A percentile compares a stretch with the other conserved stretches of the same genome.
Evolutionary conservation across 1,140 invertebrate genomes (phyloP).

Genomic region (Scaptomyza graminum): DNA sequence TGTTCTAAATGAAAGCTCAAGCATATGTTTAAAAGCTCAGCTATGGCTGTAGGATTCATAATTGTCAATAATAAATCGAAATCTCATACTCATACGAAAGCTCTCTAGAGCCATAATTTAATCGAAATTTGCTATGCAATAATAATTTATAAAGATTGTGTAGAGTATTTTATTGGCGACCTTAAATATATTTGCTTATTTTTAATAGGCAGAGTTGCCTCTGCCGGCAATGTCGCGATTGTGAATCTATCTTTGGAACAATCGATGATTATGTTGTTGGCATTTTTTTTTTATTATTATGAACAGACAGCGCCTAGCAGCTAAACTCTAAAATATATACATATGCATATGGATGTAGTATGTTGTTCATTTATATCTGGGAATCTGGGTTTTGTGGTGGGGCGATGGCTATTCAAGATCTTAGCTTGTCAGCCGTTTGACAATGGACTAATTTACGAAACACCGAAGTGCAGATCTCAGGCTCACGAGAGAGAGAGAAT

Average conservation of each 20-base stretch:
- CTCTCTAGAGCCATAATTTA: no score
- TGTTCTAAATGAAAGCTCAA: no score
- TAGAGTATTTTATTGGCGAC: constrained; percentile 33
- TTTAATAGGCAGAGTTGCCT: constrained; percentile 72
- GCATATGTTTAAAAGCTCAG: no score
- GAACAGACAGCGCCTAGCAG: constrained; percentile 57
- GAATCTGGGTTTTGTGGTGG: constrained; percentile 19
- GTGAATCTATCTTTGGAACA: constrained; percentile 43
- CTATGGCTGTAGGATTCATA: no score
- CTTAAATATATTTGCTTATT: not conserved
- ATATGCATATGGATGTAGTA: constrained; percentile 32
- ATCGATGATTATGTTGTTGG: constrained; percentile 75
- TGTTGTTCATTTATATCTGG: not conserved
- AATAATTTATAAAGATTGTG: not conserved
- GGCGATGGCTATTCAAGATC: constrained; percentile 7
- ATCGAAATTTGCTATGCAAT: no score
- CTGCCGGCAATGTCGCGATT: constrained; percentile 52
- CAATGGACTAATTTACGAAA: constrained; percentile 80
- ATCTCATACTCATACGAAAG: no score
- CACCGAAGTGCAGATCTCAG: constrained; percentile 44
- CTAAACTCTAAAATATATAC: constrained; percentile 17
- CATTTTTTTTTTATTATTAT: constrained; percentile 71
- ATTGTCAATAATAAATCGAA: no score
- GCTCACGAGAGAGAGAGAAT: constrained; percentile 1
- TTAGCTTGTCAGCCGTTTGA: constrained; percentile 53